A percentile compares a stretch with the other conserved stretches of the same genome.
phyloP scores from a whole-genome alignment of 1,140 invertebrate genomes.

The Apis laboriosa region DNA sequence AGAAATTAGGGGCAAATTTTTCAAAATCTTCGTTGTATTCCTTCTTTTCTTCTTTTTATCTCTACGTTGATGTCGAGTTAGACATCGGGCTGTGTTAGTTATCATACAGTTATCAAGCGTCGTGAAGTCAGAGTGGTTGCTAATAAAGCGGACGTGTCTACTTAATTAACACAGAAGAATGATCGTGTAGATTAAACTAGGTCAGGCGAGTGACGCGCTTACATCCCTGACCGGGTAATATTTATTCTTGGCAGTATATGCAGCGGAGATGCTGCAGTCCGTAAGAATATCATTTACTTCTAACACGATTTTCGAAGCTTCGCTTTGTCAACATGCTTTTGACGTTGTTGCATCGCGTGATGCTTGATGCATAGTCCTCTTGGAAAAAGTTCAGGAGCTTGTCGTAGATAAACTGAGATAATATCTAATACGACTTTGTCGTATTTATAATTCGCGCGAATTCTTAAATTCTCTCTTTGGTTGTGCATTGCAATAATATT shows the following conservation, averaged over 20 bases:
- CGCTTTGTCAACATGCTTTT: conserved; percentile 21
- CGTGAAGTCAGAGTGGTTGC: conserved; percentile 11
- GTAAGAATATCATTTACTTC: conserved; percentile 8
- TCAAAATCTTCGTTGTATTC: too few species aligned
- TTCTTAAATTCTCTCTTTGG: too few species aligned
- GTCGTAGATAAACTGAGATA: not conserved
- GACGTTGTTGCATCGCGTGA: conserved; percentile 38
- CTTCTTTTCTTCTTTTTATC: not conserved
- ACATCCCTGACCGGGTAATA: conserved; percentile 60
- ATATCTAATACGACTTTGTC: too few species aligned
- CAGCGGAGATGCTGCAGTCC: conserved; percentile 1
- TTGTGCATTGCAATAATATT: too few species aligned
- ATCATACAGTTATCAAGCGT: not conserved
- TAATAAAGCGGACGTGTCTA: conserved; percentile 52
- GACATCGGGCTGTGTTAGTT: not conserved
- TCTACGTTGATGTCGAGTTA: not conserved
- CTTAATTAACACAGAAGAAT: conserved; percentile 66
- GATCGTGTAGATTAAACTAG: conserved; percentile 64
- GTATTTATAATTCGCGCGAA: too few species aligned
- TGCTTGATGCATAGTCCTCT: conserved; percentile 1
- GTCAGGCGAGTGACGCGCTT: conserved; percentile 65
- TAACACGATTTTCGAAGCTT: not conserved
- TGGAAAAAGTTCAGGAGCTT: conserved; percentile 39
- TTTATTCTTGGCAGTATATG: conserved; percentile 61
- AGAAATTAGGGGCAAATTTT: not conserved